Evolutionary conservation across 2,797 vertebrate genomes (phyloP), one percentile per base, ranked within the genome.

Genomic region (Parauchenoglanis ngamensis): DNA sequence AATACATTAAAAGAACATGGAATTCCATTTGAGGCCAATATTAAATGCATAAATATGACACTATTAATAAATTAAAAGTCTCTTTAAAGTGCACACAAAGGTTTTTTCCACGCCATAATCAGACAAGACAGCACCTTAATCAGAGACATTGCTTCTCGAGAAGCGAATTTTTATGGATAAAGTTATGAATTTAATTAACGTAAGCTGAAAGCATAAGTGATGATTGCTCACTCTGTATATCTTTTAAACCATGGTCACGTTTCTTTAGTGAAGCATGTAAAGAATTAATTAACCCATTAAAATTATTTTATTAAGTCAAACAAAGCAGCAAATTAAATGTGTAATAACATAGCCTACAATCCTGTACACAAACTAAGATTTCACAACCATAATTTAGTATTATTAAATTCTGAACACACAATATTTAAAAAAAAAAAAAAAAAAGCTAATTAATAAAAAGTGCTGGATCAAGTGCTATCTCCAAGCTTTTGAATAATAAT

Each of bases 11-110:
- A 81, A 63, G 46, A 63, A 46, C 23, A 40, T 46, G 57, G 40
- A n/a, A 80, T 15, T 81, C 21, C 7, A 61, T 81, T 25, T 81
- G 2, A 46, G 35, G 13, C 23, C 57, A n/a, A 61, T 44, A 81
- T 81, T 81, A 63, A n/a, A 61, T 61, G 11, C 31, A 61, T 80
- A 63, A 81, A 81, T 81, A 81, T 81, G 23, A 44, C 2, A 44
- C 23, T 46, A 25, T 46, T 81, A 63, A 81, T 81, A 63, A 81
- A 63, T 81, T 25, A 63, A 46, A 46, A 81, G 35, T 46, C 57
- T 40, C 13, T 15, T 46, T n/a, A 81, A 63, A 25, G 21, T 40
- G 31, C 56, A 23, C 2, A 23, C 31, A 79, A 79, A 57, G 54
- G 31, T 61, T 77, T 1, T 31, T 31, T 31, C 35, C 49, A 46